phyloP scores from a whole-genome alignment of 1,140 invertebrate species.

The Cotesia vestalis region DNA sequence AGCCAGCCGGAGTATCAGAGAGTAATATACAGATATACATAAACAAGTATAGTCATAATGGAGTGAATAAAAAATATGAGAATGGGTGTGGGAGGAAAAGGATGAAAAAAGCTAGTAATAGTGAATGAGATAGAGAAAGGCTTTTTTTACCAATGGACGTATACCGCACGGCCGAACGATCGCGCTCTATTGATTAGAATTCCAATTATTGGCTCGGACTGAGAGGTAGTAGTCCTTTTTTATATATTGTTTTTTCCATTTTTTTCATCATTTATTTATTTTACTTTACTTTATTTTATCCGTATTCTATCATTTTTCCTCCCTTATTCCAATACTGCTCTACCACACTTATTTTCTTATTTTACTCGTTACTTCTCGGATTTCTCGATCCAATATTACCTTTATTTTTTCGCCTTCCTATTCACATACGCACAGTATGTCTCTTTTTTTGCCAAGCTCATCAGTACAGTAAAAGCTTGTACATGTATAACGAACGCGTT shows the following conservation, averaged over 20 bases:
- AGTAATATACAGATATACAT: conserved; percentile 11
- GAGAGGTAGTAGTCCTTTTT: conserved; percentile 35
- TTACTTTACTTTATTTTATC: background rate
- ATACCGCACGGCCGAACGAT: conserved; percentile 49
- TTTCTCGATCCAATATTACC: too few species aligned
- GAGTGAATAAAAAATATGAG: background rate
- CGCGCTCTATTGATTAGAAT: conserved; percentile 55
- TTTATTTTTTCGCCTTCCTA: background rate
- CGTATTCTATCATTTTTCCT: conserved; percentile 12
- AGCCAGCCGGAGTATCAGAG: background rate
- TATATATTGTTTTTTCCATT: conserved; percentile 23
- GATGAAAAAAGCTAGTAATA: background rate
- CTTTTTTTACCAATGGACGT: conserved; percentile 37
- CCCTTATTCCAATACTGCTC: background rate
- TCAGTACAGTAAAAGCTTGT: too few species aligned
- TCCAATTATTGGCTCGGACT: conserved; percentile 56
- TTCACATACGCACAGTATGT: too few species aligned
- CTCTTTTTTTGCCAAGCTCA: too few species aligned
- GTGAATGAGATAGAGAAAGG: conserved; percentile 10
- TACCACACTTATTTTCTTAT: too few species aligned
- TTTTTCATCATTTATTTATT: conserved; percentile 15
- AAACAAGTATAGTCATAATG: conserved; percentile 14
- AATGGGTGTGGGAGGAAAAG: background rate
- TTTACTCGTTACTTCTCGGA: too few species aligned
- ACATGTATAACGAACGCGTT: too few species aligned